Percentiles rank a stretch among this genome's conserved stretches.
These are phyloP conservation scores for Hypolimnas misippus DNA, from an alignment of 2,888 invertebrate species.

Conservation along the genomic window DNA sequence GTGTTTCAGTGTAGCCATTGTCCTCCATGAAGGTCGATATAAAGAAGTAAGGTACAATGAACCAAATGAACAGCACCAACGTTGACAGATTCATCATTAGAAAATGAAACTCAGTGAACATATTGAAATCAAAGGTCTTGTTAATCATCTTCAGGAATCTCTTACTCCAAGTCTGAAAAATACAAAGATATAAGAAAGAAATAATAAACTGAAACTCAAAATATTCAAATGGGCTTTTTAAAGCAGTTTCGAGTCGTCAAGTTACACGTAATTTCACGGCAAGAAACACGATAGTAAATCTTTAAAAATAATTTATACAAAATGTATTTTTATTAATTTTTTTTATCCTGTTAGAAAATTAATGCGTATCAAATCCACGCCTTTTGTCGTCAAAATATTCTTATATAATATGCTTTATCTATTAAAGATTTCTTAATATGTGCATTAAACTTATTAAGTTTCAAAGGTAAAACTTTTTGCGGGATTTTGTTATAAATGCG, in stretches of 20 bases:
- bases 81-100: constrained; percentile 94
- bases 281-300: no score
- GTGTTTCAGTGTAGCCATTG: constrained; percentile 85
- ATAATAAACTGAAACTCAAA: neutral
- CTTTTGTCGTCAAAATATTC: no score
- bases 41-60: constrained; percentile 97
- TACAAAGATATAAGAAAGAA: neutral
- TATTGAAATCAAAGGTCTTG: constrained; percentile 92
- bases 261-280: no score
- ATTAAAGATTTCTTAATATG: no score
- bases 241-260: no score
- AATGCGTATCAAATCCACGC: no score
- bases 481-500: no score
- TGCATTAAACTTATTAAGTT: neutral
- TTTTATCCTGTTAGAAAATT: no score
- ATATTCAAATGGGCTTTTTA: neutral
- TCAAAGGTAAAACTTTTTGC: no score
- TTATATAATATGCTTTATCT: no score
- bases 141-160: constrained; percentile 86
- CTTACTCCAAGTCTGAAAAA: constrained; percentile 88
- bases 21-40: constrained; percentile 90
- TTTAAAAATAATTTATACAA: no score
- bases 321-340: no score
- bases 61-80: constrained; percentile 95
- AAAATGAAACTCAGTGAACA: constrained; percentile 92